Percentiles rank a stretch among this genome's conserved stretches.
These are phyloP conservation scores for Adelosebastes latens DNA, from an alignment of 2,797 vertebrate species.

Conservation along the genomic window DNA sequence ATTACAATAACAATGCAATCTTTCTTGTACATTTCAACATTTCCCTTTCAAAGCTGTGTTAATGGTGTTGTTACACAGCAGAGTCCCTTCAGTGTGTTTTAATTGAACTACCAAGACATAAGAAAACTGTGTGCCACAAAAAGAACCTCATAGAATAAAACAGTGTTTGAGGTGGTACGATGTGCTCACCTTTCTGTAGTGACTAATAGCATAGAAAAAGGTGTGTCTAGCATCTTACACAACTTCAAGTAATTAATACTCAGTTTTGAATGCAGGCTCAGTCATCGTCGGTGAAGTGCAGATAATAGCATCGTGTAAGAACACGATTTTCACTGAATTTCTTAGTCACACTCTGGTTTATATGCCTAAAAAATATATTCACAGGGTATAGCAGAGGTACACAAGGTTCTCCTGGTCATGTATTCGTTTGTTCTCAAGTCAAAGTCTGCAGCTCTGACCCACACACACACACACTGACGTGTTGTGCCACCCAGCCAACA, in stretches of 20 bases:
- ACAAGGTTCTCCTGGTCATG: not conserved
- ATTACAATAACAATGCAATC: not conserved
- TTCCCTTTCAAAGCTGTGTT: constrained; percentile 4
- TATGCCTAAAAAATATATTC: not conserved
- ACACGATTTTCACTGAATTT: not conserved
- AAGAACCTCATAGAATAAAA: not conserved
- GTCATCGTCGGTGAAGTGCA: not conserved
- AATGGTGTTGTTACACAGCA: constrained; percentile 1
- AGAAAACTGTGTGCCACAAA: not conserved
- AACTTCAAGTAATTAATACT: not conserved
- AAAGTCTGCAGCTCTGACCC: constrained; percentile 11
- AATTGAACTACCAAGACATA: not conserved
- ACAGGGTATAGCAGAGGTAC: not conserved
- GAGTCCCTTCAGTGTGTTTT: not conserved
- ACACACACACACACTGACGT: not conserved
- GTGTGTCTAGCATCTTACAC: not conserved
- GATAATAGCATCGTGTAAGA: not conserved
- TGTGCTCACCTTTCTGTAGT: not conserved
- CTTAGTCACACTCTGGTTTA: not conserved
- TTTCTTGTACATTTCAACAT: constrained; percentile 1
- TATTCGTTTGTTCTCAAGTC: constrained; percentile 8
- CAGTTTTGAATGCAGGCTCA: not conserved
- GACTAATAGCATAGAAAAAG: not conserved
- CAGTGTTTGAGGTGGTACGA: not conserved
- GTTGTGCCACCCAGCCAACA: constrained; percentile 19